phyloP scores from a whole-genome alignment of 53 echinoderm and acorn worm genomes.

The Apostichopus leukothele region DNA sequence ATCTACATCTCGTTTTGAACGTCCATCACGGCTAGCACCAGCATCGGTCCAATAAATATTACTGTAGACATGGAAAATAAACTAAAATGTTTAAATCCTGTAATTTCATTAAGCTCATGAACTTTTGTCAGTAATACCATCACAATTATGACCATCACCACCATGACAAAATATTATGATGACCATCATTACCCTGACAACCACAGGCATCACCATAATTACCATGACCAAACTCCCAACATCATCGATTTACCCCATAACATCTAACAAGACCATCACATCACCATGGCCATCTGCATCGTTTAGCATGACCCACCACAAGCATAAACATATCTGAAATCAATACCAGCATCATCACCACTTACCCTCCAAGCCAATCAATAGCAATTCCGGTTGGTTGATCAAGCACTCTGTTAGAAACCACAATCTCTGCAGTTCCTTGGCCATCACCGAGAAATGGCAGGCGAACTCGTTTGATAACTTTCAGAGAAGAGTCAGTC shows the following conservation, averaged over 20 bases:
- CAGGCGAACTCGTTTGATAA: conserved; percentile 54
- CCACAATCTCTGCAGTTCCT: not conserved
- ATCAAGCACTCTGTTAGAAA: conserved; percentile 34
- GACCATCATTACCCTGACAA: not conserved
- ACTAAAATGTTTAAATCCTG: too few relatives aligned
- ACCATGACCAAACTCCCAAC: too few relatives aligned
- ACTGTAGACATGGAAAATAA: conserved; percentile 37
- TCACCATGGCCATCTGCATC: too few relatives aligned
- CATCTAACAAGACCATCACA: too few relatives aligned
- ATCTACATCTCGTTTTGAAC: conserved; percentile 17
- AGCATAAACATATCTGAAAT: too few relatives aligned
- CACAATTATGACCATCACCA: too few relatives aligned
- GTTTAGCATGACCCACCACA: too few relatives aligned
- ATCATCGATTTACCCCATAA: too few relatives aligned
- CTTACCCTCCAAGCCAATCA: conserved; percentile 89
- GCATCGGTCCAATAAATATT: conserved; percentile 91
- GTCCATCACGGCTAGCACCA: conserved; percentile 47
- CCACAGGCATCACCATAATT: not conserved
- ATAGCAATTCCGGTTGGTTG: conserved; percentile 67
- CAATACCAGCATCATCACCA: not conserved
- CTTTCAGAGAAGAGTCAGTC: conserved; percentile 62
- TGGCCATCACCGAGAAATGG: conserved; percentile 17
- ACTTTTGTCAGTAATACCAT: too few relatives aligned
- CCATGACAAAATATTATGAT: too few relatives aligned
- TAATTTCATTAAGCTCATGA: too few relatives aligned